A percentile compares a stretch with the other conserved stretches of the same genome.
These are phyloP conservation scores for Trilocha varians DNA, from an alignment of 2,888 invertebrate species.

Conservation along the genomic window DNA sequence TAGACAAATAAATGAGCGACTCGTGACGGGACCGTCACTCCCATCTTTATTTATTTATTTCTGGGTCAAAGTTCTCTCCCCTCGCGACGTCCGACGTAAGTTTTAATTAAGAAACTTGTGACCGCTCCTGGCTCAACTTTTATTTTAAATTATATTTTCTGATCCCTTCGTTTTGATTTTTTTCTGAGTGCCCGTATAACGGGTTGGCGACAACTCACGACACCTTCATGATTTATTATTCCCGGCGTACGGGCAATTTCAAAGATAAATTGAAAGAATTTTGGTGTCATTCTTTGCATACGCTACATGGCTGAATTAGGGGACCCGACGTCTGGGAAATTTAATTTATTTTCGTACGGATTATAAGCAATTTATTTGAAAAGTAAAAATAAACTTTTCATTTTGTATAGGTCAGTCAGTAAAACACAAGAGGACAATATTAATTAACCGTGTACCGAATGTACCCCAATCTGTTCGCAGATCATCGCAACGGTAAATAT, in stretches of 20 bases:
- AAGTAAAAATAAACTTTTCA: background rate
- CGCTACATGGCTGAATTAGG: conserved; percentile 5
- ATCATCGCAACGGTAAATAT: conserved; percentile 61
- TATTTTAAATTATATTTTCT: conserved; percentile 71
- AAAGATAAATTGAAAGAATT: conserved; percentile 39
- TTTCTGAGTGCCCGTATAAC: conserved; percentile 49
- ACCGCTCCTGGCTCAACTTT: conserved; percentile 64
- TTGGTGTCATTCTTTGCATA: conserved; percentile 27
- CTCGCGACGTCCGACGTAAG: conserved; percentile 65
- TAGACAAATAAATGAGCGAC: conserved; percentile 67
- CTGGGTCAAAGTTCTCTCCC: conserved; percentile 66
- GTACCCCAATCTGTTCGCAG: conserved; percentile 50
- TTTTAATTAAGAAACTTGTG: conserved; percentile 75
- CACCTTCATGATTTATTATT: conserved; percentile 61
- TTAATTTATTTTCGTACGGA: background rate
- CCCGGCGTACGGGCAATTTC: conserved; percentile 23
- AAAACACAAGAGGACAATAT: conserved; percentile 17
- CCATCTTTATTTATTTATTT: conserved; percentile 69
- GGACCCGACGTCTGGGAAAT: background rate
- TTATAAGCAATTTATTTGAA: too few relatives aligned
- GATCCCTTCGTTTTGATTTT: conserved; percentile 60
- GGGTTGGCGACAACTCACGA: conserved; percentile 60
- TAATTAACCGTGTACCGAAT: conserved; percentile 51
- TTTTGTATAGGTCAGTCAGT: background rate
- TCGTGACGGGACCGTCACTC: conserved; percentile 51